These are phyloP conservation scores for Hipparchia semele DNA, from an alignment of 2,888 invertebrate genomes.

Conservation along the genomic window DNA sequence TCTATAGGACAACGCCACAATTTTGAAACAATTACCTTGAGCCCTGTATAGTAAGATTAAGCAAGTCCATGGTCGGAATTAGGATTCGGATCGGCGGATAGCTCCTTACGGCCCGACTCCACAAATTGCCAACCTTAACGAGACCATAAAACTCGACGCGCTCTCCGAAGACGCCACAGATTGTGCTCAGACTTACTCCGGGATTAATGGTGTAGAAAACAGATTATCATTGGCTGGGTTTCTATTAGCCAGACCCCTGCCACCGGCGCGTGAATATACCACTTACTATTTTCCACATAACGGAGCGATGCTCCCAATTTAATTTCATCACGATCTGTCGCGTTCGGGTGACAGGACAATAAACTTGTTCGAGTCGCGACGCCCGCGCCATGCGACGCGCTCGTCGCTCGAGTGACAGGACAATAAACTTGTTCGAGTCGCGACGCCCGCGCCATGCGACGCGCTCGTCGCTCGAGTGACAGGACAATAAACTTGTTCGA, in stretches of 20 bases:
- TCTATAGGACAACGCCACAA: slow-evolving; percentile 55
- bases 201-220: slow-evolving; percentile 84
- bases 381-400: not conserved
- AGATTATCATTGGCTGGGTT: slow-evolving; percentile 84
- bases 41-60: slow-evolving; percentile 81
- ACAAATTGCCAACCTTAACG: slow-evolving; percentile 83
- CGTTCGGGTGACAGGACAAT: slow-evolving; percentile 79
- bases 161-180: slow-evolving; percentile 79
- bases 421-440: slow-evolving; percentile 75
- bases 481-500: slow-evolving; percentile 77
- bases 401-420: slow-evolving; percentile 60
- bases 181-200: slow-evolving; percentile 81
- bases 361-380: slow-evolving; percentile 67
- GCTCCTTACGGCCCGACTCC: slow-evolving; percentile 78
- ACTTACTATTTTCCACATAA: slow-evolving; percentile 83
- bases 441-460: slow-evolving; percentile 10
- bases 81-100: slow-evolving; percentile 75
- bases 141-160: slow-evolving; percentile 80
- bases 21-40: slow-evolving; percentile 82
- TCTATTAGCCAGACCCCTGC: slow-evolving; percentile 81
- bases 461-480: slow-evolving; percentile 52
- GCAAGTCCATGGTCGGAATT: slow-evolving; percentile 80
- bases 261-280: slow-evolving; percentile 80
- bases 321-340: slow-evolving; percentile 82
- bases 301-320: slow-evolving; percentile 78